Evolutionary conservation across 2,113 vertebrate species (phyloP).

Genomic region (Arizona elegans): DNA sequence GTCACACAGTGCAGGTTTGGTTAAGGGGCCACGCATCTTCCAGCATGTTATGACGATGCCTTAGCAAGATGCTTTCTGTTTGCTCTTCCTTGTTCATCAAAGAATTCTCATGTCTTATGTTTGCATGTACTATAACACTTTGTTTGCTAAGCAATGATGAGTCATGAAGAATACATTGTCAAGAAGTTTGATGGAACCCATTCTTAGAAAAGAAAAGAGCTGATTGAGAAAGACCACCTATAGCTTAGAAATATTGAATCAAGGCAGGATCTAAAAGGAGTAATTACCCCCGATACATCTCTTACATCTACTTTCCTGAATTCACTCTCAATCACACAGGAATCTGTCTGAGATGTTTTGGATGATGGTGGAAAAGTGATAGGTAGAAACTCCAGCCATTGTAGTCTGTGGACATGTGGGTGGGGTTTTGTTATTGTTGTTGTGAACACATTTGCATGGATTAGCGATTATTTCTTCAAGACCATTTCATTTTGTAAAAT

Average conservation of each 20-base stretch:
- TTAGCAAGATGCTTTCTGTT: not conserved
- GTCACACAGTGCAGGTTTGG: not conserved
- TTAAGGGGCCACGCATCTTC: not conserved
- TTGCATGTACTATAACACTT: not conserved
- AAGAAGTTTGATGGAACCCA: not conserved
- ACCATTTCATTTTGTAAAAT: not conserved
- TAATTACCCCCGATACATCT: not conserved
- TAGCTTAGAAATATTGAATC: not conserved
- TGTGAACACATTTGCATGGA: not conserved
- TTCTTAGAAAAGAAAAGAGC: not conserved
- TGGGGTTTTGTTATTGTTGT: not conserved
- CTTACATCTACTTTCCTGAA: not conserved
- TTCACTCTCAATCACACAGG: not conserved
- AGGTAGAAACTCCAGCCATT: not conserved
- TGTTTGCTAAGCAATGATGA: constrained; percentile 5
- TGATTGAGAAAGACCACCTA: not conserved
- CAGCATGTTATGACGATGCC: not conserved
- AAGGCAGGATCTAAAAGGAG: not conserved
- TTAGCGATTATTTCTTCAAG: not conserved
- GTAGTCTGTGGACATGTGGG: not conserved
- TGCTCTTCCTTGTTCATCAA: not conserved
- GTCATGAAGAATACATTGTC: not conserved
- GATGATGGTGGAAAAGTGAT: not conserved
- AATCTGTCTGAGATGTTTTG: not conserved
- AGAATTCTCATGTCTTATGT: not conserved